These are phyloP conservation scores for Drosophila fuyamai DNA, from an alignment of 1,140 invertebrate species.

Conservation along the genomic window DNA sequence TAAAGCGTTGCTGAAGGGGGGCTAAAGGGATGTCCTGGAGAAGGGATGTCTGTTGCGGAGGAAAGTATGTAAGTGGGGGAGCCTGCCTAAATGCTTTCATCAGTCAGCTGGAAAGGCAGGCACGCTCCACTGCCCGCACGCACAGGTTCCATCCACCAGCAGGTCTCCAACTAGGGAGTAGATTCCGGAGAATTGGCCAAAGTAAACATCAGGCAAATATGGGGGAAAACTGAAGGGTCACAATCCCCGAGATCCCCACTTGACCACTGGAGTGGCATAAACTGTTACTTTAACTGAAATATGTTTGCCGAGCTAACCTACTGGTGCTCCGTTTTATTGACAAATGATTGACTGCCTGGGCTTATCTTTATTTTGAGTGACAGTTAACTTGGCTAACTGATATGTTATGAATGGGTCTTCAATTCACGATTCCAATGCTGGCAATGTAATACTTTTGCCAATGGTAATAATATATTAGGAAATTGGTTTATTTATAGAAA, in stretches of 20 bases:
- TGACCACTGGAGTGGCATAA: slow-evolving; percentile 42
- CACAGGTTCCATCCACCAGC: slow-evolving; percentile 20
- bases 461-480: slow-evolving; percentile 30
- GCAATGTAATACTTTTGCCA: slow-evolving; percentile 19
- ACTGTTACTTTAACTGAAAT: slow-evolving; percentile 42
- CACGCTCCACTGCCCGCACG: slow-evolving; percentile 70
- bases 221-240: slow-evolving; percentile 13
- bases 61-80: not conserved
- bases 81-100: slow-evolving; percentile 77
- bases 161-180: slow-evolving; percentile 7
- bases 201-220: slow-evolving; percentile 9
- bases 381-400: slow-evolving; percentile 7
- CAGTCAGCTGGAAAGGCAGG: slow-evolving; percentile 74
- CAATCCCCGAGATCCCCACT: slow-evolving; percentile 29
- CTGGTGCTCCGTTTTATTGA: slow-evolving; percentile 13
- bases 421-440: slow-evolving; percentile 9
- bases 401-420: slow-evolving; percentile 15
- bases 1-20: slow-evolving; percentile 14
- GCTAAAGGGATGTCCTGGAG: not conserved
- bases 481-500: slow-evolving; percentile 30
- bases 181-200: slow-evolving; percentile 8
- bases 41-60: not conserved
- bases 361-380: slow-evolving; percentile 31
- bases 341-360: slow-evolving; percentile 35
- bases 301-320: slow-evolving; percentile 30